Percentiles rank a stretch among this genome's conserved stretches.
phyloP scores from a whole-genome alignment of 2,888 invertebrate genomes.

The Calliphora vomitoria region DNA sequence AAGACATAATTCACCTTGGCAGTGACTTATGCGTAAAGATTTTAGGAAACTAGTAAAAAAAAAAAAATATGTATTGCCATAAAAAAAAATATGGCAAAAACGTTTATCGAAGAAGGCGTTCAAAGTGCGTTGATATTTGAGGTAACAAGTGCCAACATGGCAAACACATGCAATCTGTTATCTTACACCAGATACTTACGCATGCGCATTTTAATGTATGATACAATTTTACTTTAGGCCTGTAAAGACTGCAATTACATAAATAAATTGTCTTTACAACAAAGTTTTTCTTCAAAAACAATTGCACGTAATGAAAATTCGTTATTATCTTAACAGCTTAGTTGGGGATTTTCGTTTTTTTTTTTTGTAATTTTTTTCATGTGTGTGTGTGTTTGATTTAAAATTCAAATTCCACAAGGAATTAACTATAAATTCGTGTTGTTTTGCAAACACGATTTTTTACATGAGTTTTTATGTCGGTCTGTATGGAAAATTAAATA shows the following conservation, averaged over 20 bases:
- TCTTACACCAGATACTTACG: not conserved
- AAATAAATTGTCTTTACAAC: slow-evolving; percentile 33
- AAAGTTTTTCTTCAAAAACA: slow-evolving; percentile 25
- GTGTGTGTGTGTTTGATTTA: slow-evolving; percentile 27
- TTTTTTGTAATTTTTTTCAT: not conserved
- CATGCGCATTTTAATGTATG: slow-evolving; percentile 1
- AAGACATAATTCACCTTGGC: slow-evolving; percentile 72
- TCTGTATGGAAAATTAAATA: slow-evolving; percentile 52
- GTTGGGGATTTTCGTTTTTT: not conserved
- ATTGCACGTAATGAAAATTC: slow-evolving; percentile 33
- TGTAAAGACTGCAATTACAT: slow-evolving; percentile 42
- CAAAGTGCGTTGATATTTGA: slow-evolving; percentile 58
- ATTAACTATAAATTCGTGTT: slow-evolving; percentile 47
- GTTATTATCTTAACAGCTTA: slow-evolving; percentile 52
- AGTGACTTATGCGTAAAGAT: slow-evolving; percentile 61
- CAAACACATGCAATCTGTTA: slow-evolving; percentile 38
- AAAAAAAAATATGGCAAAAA: slow-evolving; percentile 33
- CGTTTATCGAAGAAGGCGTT: slow-evolving; percentile 56
- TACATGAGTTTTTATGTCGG: slow-evolving; percentile 58
- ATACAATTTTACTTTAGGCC: slow-evolving; percentile 50
- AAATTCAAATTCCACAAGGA: slow-evolving; percentile 62
- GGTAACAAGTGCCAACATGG: slow-evolving; percentile 68
- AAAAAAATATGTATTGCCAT: not conserved
- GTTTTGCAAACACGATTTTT: slow-evolving; percentile 56
- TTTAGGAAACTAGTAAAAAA: slow-evolving; percentile 1